phyloP scores from a whole-genome alignment of 53 echinoderm and acorn worm species.

The Patiria pectinifera region DNA sequence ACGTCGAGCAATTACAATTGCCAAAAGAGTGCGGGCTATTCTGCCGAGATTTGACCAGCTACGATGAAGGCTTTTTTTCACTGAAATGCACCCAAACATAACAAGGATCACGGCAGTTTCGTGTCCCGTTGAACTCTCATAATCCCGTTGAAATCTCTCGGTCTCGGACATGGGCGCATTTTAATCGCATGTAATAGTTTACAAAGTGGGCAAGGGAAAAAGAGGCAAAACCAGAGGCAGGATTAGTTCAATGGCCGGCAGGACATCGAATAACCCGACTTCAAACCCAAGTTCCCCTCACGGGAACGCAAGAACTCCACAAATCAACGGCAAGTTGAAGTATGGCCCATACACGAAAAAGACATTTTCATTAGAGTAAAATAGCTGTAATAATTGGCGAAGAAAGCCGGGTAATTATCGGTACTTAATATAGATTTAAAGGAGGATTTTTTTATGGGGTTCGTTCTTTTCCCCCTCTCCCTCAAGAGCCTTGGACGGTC shows the following conservation, averaged over 20 bases:
- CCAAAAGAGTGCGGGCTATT: no score
- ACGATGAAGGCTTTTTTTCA: no score
- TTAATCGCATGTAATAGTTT: background rate
- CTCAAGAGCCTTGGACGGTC: slow-evolving; percentile 30
- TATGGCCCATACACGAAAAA: background rate
- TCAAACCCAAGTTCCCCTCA: background rate
- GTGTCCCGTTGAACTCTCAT: no score
- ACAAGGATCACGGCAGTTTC: no score
- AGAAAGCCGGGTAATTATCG: slow-evolving; percentile 60
- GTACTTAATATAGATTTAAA: slow-evolving; percentile 16
- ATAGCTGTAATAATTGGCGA: slow-evolving; percentile 33
- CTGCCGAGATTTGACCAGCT: no score
- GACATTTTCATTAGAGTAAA: slow-evolving; percentile 32
- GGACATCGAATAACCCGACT: background rate
- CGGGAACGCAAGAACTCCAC: slow-evolving; percentile 12
- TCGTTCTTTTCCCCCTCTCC: background rate
- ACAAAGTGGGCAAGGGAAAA: background rate
- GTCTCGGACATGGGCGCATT: background rate
- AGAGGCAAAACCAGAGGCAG: background rate
- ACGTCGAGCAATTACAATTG: no score
- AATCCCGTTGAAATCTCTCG: background rate
- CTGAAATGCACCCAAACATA: no score
- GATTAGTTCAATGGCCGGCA: slow-evolving; percentile 53
- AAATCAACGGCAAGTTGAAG: background rate
- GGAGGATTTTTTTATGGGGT: background rate